These are phyloP conservation scores for Opisthograptis luteolata DNA, from an alignment of 2,888 invertebrate species.

Conservation along the genomic window DNA sequence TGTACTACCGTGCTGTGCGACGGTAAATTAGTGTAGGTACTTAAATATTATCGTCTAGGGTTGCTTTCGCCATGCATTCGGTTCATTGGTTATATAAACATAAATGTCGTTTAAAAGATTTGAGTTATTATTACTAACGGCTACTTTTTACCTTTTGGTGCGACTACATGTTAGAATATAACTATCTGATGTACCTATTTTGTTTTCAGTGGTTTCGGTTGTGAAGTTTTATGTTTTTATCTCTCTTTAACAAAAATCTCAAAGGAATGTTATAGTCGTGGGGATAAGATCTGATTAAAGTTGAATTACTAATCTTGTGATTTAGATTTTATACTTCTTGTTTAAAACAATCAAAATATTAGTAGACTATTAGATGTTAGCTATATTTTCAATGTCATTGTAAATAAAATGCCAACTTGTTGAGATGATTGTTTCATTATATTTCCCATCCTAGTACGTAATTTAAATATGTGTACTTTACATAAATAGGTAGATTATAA, in stretches of 20 bases:
- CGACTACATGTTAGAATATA: constrained; percentile 8
- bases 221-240: constrained; percentile 50
- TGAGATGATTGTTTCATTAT: constrained; percentile 72
- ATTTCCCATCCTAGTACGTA: constrained; percentile 39
- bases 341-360: constrained; percentile 83
- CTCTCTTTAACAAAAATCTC: constrained; percentile 42
- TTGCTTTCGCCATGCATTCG: too few relatives aligned
- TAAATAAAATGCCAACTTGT: constrained; percentile 85
- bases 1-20: too few relatives aligned
- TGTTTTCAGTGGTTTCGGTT: constrained; percentile 49
- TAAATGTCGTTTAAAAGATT: too few relatives aligned
- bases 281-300: constrained; percentile 74
- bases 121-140: background rate
- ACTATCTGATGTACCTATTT: background rate
- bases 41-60: too few relatives aligned
- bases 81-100: too few relatives aligned
- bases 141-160: too few relatives aligned
- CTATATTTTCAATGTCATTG: constrained; percentile 84
- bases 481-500: constrained; percentile 37
- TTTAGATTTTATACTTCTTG: constrained; percentile 85
- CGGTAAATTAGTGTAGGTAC: too few relatives aligned
- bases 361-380: constrained; percentile 83
- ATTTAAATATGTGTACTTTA: constrained; percentile 48
- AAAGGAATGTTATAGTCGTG: constrained; percentile 54
- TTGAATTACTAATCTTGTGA: constrained; percentile 79